Conservation (phyloP, 2,888 invertebrate species). For the Pristionchus entomophagus region DNA sequence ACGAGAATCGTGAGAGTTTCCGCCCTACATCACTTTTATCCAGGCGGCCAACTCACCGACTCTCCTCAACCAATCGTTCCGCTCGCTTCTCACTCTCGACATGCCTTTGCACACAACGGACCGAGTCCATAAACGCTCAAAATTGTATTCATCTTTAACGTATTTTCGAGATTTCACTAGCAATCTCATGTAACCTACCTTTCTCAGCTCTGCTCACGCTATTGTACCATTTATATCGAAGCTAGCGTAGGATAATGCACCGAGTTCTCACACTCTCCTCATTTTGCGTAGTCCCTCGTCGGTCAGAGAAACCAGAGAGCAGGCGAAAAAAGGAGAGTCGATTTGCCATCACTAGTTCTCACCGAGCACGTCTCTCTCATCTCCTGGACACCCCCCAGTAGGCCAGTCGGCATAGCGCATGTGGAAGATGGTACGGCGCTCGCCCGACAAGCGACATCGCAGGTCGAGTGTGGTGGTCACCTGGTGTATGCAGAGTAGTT, state of each 20-base stretch:
- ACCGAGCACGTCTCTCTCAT: slow-evolving; percentile 83
- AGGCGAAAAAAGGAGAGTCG: neutral
- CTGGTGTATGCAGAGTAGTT: no score
- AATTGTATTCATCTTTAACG: slow-evolving; percentile 30
- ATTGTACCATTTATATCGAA: neutral
- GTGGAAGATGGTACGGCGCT: slow-evolving; percentile 83
- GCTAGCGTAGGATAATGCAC: neutral
- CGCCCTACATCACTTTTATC: neutral
- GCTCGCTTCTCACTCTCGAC: slow-evolving; percentile 60
- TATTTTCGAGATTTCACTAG: neutral
- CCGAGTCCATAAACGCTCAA: slow-evolving; percentile 64
- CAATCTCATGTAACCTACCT: no score
- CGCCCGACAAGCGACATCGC: slow-evolving; percentile 74
- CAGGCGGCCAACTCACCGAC: slow-evolving; percentile 3
- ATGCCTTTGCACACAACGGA: slow-evolving; percentile 62
- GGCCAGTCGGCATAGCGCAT: slow-evolving; percentile 87
- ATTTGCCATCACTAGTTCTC: slow-evolving; percentile 56
- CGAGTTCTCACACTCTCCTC: no score
- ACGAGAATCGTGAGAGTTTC: neutral
- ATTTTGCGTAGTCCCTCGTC: no score
- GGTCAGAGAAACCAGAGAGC: no score
- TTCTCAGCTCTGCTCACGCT: neutral
- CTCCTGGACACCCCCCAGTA: slow-evolving; percentile 83
- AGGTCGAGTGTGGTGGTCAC: slow-evolving; percentile 76
- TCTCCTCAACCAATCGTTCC: neutral